Base-by-base conservation (phyloP, 2,888 invertebrate genomes). In the Rhogogaster chlorosoma region DNA sequence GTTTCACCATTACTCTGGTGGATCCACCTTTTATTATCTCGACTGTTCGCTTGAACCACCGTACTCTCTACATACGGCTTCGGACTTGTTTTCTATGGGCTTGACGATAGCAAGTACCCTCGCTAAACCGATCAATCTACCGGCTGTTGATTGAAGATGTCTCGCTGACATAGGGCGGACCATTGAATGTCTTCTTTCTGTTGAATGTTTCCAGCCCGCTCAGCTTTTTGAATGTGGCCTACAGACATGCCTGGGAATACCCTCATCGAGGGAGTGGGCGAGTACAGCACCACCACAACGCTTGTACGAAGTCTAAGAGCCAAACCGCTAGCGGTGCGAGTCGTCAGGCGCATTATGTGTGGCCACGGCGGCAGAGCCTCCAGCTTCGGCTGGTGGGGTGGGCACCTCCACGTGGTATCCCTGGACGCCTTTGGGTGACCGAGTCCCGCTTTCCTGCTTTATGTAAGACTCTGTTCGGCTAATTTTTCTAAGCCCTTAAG, bases 401-500 rank as follows among this genome's bases (percentile, higher is more conserved):
- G 53, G 18, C 53, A 80, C 85, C 85, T 84, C 67, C 84, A 61
- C 85, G 80, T 12, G 84, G 86, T 84, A 85, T 87, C 84, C 84
- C 86, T 78, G 86, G 53, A 83, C 75, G 45, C 42, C 42, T 0
- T 7, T 6, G 15, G 26, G 42, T 49, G 75, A 71, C 85, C 2
- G 61, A 75, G 49, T 7, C 10, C 57, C 78, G 78, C 57, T 36
- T 67, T 64, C n/a, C 32, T 67, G 45, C 15, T 32, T 9, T 49
- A 38, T 53, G 15, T 26, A n/a, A 42, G 45, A 75, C 73, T 75
- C 22, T 36, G 57, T 12, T 29, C 26, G 3, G 22, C 87, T 86
- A 85, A 85, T 86, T 85, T 84, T 86, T 84, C 84, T 64, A 29
- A 85, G 75, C 12, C 38, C 67, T 29, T 70, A 2, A 15, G 93